These are phyloP conservation scores for Dinomys branickii DNA, from an alignment of 2,113 vertebrate species.

Conservation along the genomic window DNA sequence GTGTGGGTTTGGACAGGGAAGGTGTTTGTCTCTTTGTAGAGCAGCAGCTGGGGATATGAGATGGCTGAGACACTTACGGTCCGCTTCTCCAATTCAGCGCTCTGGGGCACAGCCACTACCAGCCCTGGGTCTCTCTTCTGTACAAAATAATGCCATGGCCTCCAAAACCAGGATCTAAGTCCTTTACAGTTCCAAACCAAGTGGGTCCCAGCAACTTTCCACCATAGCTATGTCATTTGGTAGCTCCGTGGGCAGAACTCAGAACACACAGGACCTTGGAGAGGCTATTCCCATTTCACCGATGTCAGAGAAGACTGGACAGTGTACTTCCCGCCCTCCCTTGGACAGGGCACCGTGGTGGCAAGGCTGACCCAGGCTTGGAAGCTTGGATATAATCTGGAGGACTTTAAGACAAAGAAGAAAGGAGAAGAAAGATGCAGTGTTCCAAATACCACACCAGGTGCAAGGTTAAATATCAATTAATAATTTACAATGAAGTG, in stretches of 20 bases:
- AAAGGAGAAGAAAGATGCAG: accelerated
- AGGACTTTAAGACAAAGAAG: neutral
- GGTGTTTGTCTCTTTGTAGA: accelerated
- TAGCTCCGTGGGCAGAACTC: neutral
- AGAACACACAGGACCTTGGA: neutral
- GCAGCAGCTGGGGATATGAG: neutral
- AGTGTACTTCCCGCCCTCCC: accelerated
- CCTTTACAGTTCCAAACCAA: no score
- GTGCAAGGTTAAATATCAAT: neutral
- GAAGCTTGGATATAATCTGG: neutral
- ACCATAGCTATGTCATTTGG: accelerated
- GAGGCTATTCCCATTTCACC: neutral
- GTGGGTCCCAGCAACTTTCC: neutral
- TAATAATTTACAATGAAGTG: neutral
- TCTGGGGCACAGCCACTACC: neutral
- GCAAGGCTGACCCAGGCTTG: neutral
- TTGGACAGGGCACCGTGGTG: neutral
- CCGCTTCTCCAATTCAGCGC: neutral
- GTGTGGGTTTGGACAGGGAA: neutral
- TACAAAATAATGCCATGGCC: neutral
- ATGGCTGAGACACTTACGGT: neutral
- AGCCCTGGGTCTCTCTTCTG: neutral
- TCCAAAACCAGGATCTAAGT: neutral
- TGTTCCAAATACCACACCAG: neutral
- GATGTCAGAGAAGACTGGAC: neutral